Percentiles rank a stretch among this genome's conserved stretches.
These are phyloP conservation scores for Eulemur coronatus DNA, from an alignment of 2,797 vertebrate genomes.

Conservation along the genomic window DNA sequence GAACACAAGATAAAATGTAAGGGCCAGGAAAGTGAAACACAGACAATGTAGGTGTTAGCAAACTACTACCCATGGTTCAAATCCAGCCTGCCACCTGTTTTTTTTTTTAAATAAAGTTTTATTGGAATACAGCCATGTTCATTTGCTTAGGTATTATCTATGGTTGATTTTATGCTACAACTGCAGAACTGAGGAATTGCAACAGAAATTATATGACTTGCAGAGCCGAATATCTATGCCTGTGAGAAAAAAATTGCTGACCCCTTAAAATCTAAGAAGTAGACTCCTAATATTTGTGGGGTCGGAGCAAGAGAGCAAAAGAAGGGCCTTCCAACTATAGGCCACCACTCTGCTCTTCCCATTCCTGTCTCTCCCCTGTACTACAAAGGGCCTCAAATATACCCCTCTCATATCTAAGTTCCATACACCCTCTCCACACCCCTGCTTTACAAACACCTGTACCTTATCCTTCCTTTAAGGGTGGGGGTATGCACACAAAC, in stretches of 20 bases:
- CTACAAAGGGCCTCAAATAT: background rate
- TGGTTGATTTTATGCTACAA: background rate
- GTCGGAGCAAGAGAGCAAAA: background rate
- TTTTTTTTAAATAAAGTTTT: background rate
- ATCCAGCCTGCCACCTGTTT: background rate
- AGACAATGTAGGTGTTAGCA: background rate
- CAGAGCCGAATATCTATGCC: background rate
- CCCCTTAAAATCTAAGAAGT: background rate
- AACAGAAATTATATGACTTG: background rate
- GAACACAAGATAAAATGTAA: background rate
- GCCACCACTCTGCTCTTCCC: background rate
- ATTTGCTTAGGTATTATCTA: background rate
- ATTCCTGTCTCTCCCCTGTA: background rate
- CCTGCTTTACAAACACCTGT: background rate
- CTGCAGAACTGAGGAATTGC: background rate
- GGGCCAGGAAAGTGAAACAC: conserved; percentile 14
- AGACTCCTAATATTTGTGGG: background rate
- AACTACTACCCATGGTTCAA: background rate
- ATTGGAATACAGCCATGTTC: background rate
- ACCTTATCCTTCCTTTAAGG: background rate
- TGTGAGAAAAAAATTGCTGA: background rate
- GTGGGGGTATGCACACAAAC: background rate
- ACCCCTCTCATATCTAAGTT: background rate
- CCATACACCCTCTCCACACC: background rate
- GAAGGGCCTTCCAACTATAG: background rate